These are phyloP conservation scores for Coranthus polyacanthus DNA, from an alignment of 2,797 vertebrate genomes.

Conservation along the genomic window DNA sequence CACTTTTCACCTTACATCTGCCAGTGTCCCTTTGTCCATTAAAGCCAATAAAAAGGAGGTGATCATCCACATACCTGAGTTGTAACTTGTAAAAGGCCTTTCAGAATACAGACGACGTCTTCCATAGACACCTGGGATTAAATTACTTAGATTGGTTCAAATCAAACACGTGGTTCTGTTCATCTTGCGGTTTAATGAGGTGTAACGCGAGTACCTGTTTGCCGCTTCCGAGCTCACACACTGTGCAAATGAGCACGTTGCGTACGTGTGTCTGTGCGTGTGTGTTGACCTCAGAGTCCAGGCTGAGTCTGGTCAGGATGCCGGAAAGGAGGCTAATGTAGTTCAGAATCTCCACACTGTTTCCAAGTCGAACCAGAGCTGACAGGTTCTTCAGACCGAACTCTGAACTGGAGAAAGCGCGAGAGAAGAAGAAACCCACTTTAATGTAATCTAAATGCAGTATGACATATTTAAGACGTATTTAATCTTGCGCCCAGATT, in stretches of 20 bases:
- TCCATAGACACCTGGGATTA: slow-evolving; percentile 70
- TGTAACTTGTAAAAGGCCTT: slow-evolving; percentile 76
- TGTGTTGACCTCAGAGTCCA: slow-evolving; percentile 57
- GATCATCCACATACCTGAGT: slow-evolving; percentile 77
- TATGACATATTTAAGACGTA: neutral
- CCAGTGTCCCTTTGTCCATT: neutral
- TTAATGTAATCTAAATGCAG: neutral
- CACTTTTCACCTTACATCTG: neutral
- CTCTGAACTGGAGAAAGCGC: slow-evolving; percentile 74
- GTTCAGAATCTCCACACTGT: slow-evolving; percentile 79
- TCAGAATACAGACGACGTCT: slow-evolving; percentile 77
- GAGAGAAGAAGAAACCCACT: neutral
- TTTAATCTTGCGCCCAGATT: too few relatives aligned
- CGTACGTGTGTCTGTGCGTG: slow-evolving; percentile 72
- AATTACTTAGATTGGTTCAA: too few relatives aligned
- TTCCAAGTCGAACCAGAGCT: slow-evolving; percentile 77
- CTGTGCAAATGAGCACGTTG: slow-evolving; percentile 74
- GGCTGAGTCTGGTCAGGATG: slow-evolving; percentile 82
- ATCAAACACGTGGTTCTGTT: neutral
- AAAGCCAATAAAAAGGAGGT: neutral
- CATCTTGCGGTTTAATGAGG: neutral
- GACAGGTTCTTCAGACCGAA: slow-evolving; percentile 83
- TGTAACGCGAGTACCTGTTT: slow-evolving; percentile 79
- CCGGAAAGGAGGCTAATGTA: slow-evolving; percentile 78
- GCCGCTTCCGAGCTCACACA: slow-evolving; percentile 69